Conservation (phyloP, 2,888 invertebrate species). For the Apotomis betuletana region DNA sequence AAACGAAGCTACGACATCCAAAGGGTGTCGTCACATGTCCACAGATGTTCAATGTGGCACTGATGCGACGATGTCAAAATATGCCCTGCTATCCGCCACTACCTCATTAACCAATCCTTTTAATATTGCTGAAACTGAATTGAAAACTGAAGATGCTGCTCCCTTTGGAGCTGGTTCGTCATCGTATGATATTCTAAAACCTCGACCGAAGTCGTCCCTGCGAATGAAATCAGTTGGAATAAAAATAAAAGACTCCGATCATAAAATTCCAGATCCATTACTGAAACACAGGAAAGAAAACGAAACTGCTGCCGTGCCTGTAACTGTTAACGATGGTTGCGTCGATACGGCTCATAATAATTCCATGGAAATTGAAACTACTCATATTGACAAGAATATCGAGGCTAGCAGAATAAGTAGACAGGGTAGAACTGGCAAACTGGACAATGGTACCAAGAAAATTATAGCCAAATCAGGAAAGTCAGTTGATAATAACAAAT, state of each 20-base stretch:
- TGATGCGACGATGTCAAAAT: constrained; percentile 53
- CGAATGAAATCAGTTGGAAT: constrained; percentile 57
- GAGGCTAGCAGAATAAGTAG: too few relatives aligned
- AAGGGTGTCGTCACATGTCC: constrained; percentile 69
- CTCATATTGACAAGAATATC: neutral
- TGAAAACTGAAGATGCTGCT: constrained; percentile 59
- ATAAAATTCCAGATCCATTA: constrained; percentile 37
- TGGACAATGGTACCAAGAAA: neutral
- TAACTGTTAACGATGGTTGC: neutral
- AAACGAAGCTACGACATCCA: constrained; percentile 78
- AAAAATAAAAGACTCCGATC: constrained; percentile 60
- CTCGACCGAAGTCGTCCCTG: constrained; percentile 49
- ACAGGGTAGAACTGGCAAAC: neutral
- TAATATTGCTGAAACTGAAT: constrained; percentile 54
- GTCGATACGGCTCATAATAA: neutral
- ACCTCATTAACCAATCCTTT: constrained; percentile 59
- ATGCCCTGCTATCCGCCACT: constrained; percentile 56
- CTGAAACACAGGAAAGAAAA: neutral
- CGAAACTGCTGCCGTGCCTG: neutral
- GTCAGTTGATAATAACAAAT: neutral
- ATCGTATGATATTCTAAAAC: constrained; percentile 41
- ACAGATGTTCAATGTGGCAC: constrained; percentile 76
- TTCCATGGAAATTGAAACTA: neutral
- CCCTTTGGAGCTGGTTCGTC: constrained; percentile 53
- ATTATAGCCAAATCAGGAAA: neutral